Evolutionary conservation across 1,140 invertebrate genomes (phyloP), one percentile per base, ranked within the genome.

Genomic region (Liolophura sinensis): DNA sequence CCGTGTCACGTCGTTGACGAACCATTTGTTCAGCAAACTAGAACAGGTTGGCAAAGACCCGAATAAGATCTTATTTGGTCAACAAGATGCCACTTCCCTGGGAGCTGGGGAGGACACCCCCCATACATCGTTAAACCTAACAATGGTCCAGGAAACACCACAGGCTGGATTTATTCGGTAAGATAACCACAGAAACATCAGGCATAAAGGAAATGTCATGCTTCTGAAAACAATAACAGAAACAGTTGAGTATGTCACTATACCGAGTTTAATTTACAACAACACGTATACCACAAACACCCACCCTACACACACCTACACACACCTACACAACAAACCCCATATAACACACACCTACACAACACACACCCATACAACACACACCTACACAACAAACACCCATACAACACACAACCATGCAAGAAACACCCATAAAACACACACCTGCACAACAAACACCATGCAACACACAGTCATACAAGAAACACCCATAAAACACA

Each of bases 41-140:
- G 5, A 48, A 12, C 24, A 46, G 40, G 9, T 62, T 40, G 22
- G 40, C 22, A 40, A 49, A 22, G 60, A 62, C 15, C 31, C 12
- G 40, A n/a, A 16, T 14, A 62, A 40, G 49, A n/a, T 62, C 60
- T 16, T 62, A 16, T 62, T 62, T 49, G 60, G 60, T 18, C n/a
- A 48, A 49, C 60, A 62, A 18, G 31, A 20, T 18, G 31, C 46
- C 5, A 62, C 60, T n/a, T 49, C 25, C 40, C 50, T 24, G 12
- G 60, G 60, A 0, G 60, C 25, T 18, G 20, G 50, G 60, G 60
- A n/a, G 60, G 60, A 0, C 60, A 62, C n/a, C 25, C 27, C 6
- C 60, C 60, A 1, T 62, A 62, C 46, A n/a, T 18, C 4, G 18
- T 62, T 20, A 25, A 49, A 22, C 25, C 25, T 49, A 62, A 46